Base-by-base conservation (phyloP, 2,113 vertebrate species). In the Heteronetta atricapilla region DNA sequence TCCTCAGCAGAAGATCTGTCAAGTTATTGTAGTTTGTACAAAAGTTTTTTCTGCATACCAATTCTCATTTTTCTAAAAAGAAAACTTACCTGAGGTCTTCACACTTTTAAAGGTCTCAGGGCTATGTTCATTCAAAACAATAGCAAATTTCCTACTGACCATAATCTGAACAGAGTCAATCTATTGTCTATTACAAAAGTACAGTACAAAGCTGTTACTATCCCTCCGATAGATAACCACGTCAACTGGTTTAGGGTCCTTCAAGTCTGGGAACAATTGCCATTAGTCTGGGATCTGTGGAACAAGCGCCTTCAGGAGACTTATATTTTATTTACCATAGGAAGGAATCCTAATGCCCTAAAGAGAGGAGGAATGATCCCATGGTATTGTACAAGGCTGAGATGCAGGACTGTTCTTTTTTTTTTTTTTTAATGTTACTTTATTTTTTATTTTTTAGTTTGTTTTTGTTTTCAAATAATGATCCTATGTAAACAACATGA, bases 1-100 rank as follows among this genome's bases (percentile, higher is more conserved):
- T 75, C 69, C 90, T 93, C 80, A 93, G 69, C 88, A 93, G 59
- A 81, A 96, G 92, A 91, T 58, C 83, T 96, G 86, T 90, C 95
- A 93, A 87, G 81, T 89, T 95, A 66, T 7, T 92, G 74, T 67
- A 81, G 66, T 53, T 89, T 74, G 84, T 42, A 94, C 70, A 89
- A 52, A 94, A 92, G 72, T 94, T 94, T 95, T 79, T 63, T 89
- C 19, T 2, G 7, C 25, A 16, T 81, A 81, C 21, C 4, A 53
- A 63, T 93, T 82, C 68, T 86, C 16, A 20, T 60, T 60, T 93
- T 93, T 94, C 73, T 72, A 46, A 87, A 82, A 82, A 5, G 31
- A 93, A 95, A 91, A 53, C 25, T 72, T 59, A 69, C 55, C 77
- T 0, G 0, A 87, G 18, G 11, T 85, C 67, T 77, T 80, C 2